phyloP scores from a whole-genome alignment of 2,113 vertebrate species.

The Hemichromis elongatus region DNA sequence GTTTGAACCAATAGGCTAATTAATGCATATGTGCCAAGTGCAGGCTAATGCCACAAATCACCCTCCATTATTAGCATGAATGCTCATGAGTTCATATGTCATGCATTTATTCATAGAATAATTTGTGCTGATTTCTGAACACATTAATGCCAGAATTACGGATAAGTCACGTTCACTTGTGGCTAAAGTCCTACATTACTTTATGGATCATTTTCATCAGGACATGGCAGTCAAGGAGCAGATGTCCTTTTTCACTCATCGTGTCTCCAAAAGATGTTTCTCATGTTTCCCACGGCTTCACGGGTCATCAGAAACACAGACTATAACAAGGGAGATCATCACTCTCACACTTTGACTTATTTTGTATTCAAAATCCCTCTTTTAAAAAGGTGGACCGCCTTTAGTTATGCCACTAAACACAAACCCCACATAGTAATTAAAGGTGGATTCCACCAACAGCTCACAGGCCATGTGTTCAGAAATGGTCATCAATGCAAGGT shows the following conservation, averaged over 20 bases:
- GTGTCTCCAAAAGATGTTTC: background rate
- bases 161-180: conserved; percentile 9
- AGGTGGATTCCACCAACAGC: conserved; percentile 1
- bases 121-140: conserved; percentile 30
- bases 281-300: background rate
- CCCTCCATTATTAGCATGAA: conserved; percentile 12
- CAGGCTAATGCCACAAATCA: background rate
- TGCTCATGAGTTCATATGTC: conserved; percentile 13
- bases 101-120: conserved; percentile 54
- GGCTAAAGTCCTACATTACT: background rate
- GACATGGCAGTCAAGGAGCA: background rate
- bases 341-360: background rate
- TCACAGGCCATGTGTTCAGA: background rate
- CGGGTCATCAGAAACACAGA: background rate
- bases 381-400: conserved; percentile 4
- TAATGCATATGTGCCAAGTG: background rate
- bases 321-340: background rate
- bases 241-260: background rate
- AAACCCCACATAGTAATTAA: conserved; percentile 25
- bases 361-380: conserved; percentile 34
- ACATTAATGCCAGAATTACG: conserved; percentile 12
- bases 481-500: background rate
- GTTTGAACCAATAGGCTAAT: conserved; percentile 13
- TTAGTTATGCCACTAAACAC: conserved; percentile 30
- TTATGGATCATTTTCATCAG: background rate